These are phyloP conservation scores for Epistrophe grossulariae DNA, from an alignment of 2,888 invertebrate species.

Conservation along the genomic window DNA sequence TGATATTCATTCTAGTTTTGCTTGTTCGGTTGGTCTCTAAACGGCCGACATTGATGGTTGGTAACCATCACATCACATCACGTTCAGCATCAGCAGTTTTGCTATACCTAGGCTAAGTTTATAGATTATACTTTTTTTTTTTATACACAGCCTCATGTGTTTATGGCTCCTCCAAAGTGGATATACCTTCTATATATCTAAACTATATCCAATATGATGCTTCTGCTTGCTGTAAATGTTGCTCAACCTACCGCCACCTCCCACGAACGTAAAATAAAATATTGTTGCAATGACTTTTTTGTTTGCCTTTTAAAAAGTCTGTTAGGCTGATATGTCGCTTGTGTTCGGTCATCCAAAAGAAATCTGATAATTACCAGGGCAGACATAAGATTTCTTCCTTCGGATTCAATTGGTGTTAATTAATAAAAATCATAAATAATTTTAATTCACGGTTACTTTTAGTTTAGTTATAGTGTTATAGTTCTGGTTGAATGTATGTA, in stretches of 20 bases:
- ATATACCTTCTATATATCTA: not conserved
- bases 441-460: slow-evolving; percentile 67
- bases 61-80: slow-evolving; percentile 44
- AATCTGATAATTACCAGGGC: slow-evolving; percentile 74
- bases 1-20: slow-evolving; percentile 68
- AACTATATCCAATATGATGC: not conserved
- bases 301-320: slow-evolving; percentile 33
- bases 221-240: slow-evolving; percentile 24
- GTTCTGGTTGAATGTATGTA: not conserved
- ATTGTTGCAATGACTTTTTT: slow-evolving; percentile 53
- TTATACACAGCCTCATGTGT: no score
- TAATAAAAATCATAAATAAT: slow-evolving; percentile 74
- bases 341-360: slow-evolving; percentile 36
- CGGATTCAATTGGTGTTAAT: slow-evolving; percentile 73
- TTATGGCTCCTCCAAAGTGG: not conserved
- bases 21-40: slow-evolving; percentile 42
- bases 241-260: slow-evolving; percentile 66
- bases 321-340: slow-evolving; percentile 11
- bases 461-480: not conserved
- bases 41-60: slow-evolving; percentile 66
- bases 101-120: slow-evolving; percentile 39
- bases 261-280: slow-evolving; percentile 58
- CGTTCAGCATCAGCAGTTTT: slow-evolving; percentile 5
- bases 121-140: slow-evolving; percentile 14
- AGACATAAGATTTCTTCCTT: slow-evolving; percentile 73